phyloP scores from a whole-genome alignment of 2,113 vertebrate species.

The Gopherus flavomarginatus region DNA sequence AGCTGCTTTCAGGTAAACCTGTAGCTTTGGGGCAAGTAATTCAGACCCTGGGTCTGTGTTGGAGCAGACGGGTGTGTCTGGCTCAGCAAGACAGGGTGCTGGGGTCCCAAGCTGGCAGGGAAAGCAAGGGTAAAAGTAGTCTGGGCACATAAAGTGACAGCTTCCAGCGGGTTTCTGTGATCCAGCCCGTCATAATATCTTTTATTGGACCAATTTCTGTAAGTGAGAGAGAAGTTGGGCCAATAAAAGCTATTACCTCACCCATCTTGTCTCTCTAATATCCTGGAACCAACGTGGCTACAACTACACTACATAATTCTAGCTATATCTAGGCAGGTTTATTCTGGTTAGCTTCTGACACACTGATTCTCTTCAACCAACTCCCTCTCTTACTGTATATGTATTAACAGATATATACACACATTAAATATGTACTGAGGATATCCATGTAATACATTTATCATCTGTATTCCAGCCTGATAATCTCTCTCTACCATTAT shows the following conservation, averaged over 20 bases:
- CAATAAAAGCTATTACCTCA: background rate
- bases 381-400: background rate
- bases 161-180: too few species aligned
- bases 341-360: background rate
- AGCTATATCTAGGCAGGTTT: background rate
- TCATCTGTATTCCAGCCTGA: background rate
- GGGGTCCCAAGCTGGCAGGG: too few species aligned
- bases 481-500: background rate
- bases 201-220: background rate
- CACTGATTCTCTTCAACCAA: background rate
- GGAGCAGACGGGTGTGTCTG: too few species aligned
- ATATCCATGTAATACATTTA: background rate
- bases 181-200: background rate
- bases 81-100: too few species aligned
- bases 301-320: background rate
- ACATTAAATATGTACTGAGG: background rate
- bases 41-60: too few species aligned
- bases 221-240: background rate
- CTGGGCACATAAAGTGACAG: too few species aligned
- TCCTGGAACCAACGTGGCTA: background rate
- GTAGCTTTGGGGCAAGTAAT: too few species aligned
- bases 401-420: background rate
- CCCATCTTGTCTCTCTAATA: background rate
- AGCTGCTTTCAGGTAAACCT: too few species aligned
- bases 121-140: too few species aligned